Evolutionary conservation across 2,888 invertebrate species (phyloP).

Genomic region (Euzetes globulus): DNA sequence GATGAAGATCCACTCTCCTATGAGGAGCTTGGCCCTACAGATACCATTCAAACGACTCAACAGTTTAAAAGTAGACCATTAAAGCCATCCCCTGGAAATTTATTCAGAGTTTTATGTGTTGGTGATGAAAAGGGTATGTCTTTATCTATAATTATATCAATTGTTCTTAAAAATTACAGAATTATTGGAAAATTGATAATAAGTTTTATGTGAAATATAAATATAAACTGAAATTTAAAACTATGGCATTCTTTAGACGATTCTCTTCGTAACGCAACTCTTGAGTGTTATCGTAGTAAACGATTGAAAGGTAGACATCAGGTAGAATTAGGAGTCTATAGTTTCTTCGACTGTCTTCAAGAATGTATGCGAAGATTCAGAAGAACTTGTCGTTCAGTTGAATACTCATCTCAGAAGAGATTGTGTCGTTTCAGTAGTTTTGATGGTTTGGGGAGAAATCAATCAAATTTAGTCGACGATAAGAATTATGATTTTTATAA

Average conservation of each 20-base stretch:
- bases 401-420: slow-evolving; percentile 40
- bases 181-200: too few species aligned
- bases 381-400: slow-evolving; percentile 41
- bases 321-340: slow-evolving; percentile 77
- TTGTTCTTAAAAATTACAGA: not conserved
- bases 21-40: slow-evolving; percentile 63
- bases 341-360: slow-evolving; percentile 79
- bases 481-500: slow-evolving; percentile 89
- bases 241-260: slow-evolving; percentile 35
- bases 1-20: slow-evolving; percentile 56
- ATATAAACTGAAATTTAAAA: too few species aligned
- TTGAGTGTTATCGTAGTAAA: slow-evolving; percentile 76
- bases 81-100: slow-evolving; percentile 41
- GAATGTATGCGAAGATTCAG: slow-evolving; percentile 68
- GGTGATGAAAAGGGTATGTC: slow-evolving; percentile 41
- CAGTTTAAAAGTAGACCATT: slow-evolving; percentile 35
- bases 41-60: not conserved
- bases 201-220: not conserved
- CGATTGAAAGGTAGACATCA: slow-evolving; percentile 78
- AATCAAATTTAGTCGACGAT: slow-evolving; percentile 75
- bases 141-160: not conserved
- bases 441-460: not conserved
- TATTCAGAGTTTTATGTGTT: slow-evolving; percentile 42
- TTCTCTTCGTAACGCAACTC: slow-evolving; percentile 65
- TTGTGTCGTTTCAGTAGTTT: slow-evolving; percentile 42